A percentile compares a stretch with the other conserved stretches of the same genome.
Conservation (phyloP, 2,888 invertebrate species). For the Thecophora atra region DNA sequence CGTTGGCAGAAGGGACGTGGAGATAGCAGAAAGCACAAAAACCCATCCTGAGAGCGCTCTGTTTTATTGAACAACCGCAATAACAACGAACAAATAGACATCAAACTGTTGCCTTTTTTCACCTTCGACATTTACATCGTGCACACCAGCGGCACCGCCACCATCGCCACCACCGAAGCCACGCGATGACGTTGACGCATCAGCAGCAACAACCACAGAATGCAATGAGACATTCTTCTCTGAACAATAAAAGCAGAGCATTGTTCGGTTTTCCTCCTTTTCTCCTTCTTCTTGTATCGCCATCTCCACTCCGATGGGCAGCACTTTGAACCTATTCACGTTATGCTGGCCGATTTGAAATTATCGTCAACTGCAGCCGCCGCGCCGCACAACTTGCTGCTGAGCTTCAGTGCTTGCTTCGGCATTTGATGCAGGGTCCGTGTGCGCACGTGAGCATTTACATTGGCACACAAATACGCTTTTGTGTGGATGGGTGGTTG, state of each 20-base stretch:
- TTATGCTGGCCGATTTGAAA: neutral
- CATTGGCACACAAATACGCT: neutral
- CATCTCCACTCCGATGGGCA: neutral
- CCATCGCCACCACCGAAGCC: no score
- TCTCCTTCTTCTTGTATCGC: neutral
- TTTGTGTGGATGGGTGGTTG: neutral
- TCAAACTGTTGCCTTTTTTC: neutral
- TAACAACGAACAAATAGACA: neutral
- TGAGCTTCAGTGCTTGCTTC: neutral
- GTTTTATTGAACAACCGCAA: neutral
- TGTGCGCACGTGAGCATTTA: neutral
- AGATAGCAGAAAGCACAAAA: no score
- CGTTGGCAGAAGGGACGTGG: no score
- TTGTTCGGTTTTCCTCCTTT: neutral
- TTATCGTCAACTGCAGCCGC: conserved; percentile 8
- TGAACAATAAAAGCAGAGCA: conserved; percentile 5
- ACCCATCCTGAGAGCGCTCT: no score
- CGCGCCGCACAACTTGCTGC: neutral
- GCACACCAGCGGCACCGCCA: no score
- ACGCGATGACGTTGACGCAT: neutral
- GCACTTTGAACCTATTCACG: neutral
- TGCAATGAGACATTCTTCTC: neutral
- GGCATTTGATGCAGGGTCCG: neutral
- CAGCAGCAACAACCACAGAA: conserved; percentile 1
- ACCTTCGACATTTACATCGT: no score